A percentile compares a stretch with the other conserved stretches of the same genome.
phyloP scores from a whole-genome alignment of 1,140 invertebrate genomes.

The Spodoptera frugiperda region DNA sequence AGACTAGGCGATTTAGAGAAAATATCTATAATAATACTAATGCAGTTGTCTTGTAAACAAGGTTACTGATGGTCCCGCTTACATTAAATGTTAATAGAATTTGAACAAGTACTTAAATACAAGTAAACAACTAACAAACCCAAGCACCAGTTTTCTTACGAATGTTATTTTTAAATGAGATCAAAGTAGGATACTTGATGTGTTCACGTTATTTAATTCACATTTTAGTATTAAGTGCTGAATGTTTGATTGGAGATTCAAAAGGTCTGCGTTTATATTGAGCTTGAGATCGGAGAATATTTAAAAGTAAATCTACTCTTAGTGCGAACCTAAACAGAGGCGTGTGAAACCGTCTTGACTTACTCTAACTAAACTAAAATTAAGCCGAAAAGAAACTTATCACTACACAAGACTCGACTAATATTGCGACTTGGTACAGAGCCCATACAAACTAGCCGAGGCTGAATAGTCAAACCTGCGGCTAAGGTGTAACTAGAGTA shows the following conservation, averaged over 20 bases:
- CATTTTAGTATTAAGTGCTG: constrained; percentile 35
- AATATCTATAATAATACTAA: constrained; percentile 33
- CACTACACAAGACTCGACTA: constrained; percentile 20
- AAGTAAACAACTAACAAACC: constrained; percentile 56
- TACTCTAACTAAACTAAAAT: constrained; percentile 61
- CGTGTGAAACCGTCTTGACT: constrained; percentile 49
- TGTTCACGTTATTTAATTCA: constrained; percentile 47
- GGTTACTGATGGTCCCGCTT: neutral
- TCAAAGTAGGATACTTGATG: constrained; percentile 62
- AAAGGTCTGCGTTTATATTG: constrained; percentile 29
- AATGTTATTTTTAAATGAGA: constrained; percentile 57
- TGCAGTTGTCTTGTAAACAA: neutral
- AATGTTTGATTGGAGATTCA: constrained; percentile 47
- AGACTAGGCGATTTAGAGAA: constrained; percentile 53
- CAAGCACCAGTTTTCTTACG: constrained; percentile 62
- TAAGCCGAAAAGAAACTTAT: constrained; percentile 46
- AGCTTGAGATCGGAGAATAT: constrained; percentile 48
- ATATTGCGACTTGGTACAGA: neutral
- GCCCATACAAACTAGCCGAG: neutral
- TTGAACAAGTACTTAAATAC: constrained; percentile 13
- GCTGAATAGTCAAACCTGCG: neutral
- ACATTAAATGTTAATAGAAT: neutral
- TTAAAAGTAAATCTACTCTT: constrained; percentile 46
- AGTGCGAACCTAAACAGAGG: constrained; percentile 34
- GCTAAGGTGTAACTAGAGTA: neutral